Evolutionary conservation across 2,888 invertebrate genomes (phyloP).

Genomic region (Caenorhabditis virilis): DNA sequence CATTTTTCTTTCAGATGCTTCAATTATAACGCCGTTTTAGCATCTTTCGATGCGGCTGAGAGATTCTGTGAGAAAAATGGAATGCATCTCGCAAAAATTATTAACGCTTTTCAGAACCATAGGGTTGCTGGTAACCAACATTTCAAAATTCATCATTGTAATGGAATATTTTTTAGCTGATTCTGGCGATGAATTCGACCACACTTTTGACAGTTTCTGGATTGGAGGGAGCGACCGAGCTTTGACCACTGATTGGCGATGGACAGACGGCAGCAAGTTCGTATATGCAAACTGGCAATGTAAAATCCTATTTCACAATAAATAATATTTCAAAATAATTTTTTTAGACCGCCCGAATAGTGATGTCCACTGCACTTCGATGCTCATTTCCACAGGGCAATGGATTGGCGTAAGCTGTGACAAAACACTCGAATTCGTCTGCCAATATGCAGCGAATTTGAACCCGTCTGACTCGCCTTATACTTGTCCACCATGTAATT

Average conservation of each 20-base stretch:
- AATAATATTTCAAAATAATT: background rate
- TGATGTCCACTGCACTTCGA: slow-evolving; percentile 16
- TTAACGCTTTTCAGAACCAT: background rate
- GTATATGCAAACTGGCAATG: slow-evolving; percentile 15
- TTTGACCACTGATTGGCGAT: slow-evolving; percentile 8
- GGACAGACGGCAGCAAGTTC: slow-evolving; percentile 12
- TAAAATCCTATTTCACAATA: background rate
- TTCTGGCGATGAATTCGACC: slow-evolving; percentile 19
- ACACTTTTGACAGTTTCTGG: slow-evolving; percentile 31
- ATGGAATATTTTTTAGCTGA: slow-evolving; percentile 5
- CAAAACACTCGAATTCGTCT: slow-evolving; percentile 13
- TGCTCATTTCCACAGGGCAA: slow-evolving; percentile 16
- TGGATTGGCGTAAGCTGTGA: slow-evolving; percentile 19
- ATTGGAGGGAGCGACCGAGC: slow-evolving; percentile 16
- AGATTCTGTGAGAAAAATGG: slow-evolving; percentile 7
- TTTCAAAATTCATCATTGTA: background rate
- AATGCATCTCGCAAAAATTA: background rate
- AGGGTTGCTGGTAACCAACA: background rate
- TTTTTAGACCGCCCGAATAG: slow-evolving; percentile 4
- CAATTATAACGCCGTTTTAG: slow-evolving; percentile 18
- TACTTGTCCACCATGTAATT: slow-evolving; percentile 24
- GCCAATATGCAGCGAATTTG: slow-evolving; percentile 9
- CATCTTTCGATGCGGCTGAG: slow-evolving; percentile 9
- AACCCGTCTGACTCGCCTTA: slow-evolving; percentile 4
- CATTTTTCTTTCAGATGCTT: slow-evolving; percentile 14